Conservation (phyloP, 2,797 vertebrate genomes). For the Notolepis coatsorum region DNA sequence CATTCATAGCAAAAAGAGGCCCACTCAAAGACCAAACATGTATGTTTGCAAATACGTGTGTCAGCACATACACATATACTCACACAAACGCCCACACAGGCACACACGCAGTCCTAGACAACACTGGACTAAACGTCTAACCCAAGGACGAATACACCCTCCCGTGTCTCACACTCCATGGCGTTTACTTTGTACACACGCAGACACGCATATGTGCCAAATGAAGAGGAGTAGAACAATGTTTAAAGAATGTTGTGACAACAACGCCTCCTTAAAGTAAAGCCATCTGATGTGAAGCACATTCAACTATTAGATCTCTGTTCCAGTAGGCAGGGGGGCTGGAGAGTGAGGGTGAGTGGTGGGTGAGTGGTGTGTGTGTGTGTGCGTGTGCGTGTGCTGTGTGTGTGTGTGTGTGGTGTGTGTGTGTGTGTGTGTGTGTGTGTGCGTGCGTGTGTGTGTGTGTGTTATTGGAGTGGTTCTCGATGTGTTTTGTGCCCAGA, state of each 20-base stretch:
- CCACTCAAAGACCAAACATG: background rate
- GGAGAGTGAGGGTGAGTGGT: constrained; percentile 11
- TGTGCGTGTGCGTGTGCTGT: no score
- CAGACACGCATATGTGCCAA: constrained; percentile 35
- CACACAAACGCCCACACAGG: background rate
- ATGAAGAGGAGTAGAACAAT: constrained; percentile 20
- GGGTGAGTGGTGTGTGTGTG: no score
- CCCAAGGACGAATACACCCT: constrained; percentile 10
- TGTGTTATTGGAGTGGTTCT: no score
- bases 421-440: no score
- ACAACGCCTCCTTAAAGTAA: constrained; percentile 28
- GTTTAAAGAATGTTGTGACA: constrained; percentile 41
- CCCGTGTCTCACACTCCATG: constrained; percentile 35
- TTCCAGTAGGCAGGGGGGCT: constrained; percentile 8
- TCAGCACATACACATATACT: background rate
- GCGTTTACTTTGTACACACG: constrained; percentile 43
- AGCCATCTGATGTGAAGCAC: constrained; percentile 38
- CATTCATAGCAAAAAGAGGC: no score
- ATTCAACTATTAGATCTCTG: constrained; percentile 53
- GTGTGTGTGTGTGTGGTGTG: no score
- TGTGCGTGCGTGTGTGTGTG: no score
- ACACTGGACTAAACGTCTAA: background rate
- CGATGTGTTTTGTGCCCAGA: no score
- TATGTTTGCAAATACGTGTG: background rate
- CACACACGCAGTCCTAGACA: background rate